phyloP scores from a whole-genome alignment of 2,797 vertebrate species.

The Thripadectes ignobilis region DNA sequence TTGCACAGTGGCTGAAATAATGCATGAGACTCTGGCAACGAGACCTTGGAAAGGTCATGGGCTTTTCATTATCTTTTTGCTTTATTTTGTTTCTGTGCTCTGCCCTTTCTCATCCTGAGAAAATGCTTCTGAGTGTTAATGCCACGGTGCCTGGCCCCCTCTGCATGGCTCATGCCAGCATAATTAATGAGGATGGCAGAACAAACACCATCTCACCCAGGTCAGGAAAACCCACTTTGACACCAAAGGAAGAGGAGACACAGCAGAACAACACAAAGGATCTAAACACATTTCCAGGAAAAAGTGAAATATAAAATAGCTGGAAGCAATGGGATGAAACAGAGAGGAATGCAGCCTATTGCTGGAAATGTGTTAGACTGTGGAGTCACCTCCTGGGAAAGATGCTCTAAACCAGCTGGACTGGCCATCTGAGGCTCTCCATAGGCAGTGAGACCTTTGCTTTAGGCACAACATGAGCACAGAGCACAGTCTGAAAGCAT shows the following conservation, averaged over 20 bases:
- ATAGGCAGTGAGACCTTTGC: not conserved
- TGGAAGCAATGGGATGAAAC: not conserved
- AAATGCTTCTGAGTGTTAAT: not conserved
- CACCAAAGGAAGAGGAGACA: not conserved
- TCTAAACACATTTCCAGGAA: not conserved
- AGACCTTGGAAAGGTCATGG: not conserved
- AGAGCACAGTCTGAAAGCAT: not conserved
- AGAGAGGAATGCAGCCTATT: not conserved
- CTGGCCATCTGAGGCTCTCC: not conserved
- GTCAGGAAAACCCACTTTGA: not conserved
- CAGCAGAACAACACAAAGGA: not conserved
- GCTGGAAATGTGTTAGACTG: not conserved
- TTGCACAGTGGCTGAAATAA: conserved; percentile 4
- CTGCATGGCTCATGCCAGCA: not conserved
- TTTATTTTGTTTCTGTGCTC: not conserved
- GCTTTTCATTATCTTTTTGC: not conserved
- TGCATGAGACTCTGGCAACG: not conserved
- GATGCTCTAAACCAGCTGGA: not conserved
- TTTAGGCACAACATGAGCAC: not conserved
- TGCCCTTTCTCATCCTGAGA: not conserved
- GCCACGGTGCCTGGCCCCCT: not conserved
- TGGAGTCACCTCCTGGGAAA: not conserved
- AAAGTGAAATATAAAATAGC: not conserved
- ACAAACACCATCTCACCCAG: not conserved
- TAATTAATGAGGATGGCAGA: not conserved